phyloP scores from a whole-genome alignment of 2,113 vertebrate species.

The Vidua chalybeata region DNA sequence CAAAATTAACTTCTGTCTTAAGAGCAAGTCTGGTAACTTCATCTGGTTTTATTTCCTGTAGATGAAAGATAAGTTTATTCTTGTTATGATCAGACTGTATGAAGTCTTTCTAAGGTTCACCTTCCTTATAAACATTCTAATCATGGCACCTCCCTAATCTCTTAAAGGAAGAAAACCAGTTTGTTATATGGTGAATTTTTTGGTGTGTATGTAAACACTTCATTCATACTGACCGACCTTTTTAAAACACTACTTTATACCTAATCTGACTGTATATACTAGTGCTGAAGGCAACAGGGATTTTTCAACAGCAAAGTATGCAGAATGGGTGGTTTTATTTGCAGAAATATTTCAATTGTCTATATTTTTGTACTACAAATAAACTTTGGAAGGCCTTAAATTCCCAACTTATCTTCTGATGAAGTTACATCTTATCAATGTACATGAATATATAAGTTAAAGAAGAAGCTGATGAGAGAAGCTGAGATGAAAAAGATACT shows the following conservation, averaged over 20 bases:
- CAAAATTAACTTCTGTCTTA: slow-evolving; percentile 84
- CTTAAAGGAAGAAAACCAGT: not conserved
- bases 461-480: not conserved
- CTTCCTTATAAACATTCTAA: not conserved
- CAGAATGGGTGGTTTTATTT: not conserved
- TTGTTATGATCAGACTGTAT: not conserved
- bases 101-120: not conserved
- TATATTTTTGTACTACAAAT: not conserved
- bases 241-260: not conserved
- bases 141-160: not conserved
- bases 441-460: not conserved
- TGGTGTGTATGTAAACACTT: not conserved
- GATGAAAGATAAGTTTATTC: not conserved
- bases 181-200: not conserved
- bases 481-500: not conserved
- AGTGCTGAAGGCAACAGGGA: not conserved
- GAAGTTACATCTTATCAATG: not conserved
- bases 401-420: not conserved
- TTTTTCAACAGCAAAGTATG: not conserved
- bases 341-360: not conserved
- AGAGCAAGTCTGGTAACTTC: slow-evolving; percentile 88
- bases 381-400: not conserved
- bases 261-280: not conserved
- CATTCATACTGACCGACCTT: not conserved
- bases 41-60: slow-evolving; percentile 82